Evolutionary conservation across 2,888 invertebrate genomes (phyloP), one percentile per base, ranked within the genome.

Genomic region (Neuroscelio doddi): DNA sequence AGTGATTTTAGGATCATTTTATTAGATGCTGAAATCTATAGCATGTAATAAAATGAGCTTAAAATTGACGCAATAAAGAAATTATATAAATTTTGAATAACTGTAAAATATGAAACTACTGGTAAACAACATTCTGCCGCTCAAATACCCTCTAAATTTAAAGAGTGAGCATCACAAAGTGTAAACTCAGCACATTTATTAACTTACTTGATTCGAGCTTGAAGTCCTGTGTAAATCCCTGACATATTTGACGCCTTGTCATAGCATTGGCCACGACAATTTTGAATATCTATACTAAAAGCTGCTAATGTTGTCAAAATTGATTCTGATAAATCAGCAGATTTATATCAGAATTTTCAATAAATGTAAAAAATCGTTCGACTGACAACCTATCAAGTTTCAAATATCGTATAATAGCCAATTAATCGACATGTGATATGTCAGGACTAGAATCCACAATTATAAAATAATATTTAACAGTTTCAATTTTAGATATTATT

Each of bases 371-470:
- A 63, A 75, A 75, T 66, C 68, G 61, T 73, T 75, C 72, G 12
- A 55, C 62, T 61, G 74, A 72, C 15, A 49, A 50, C 53, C 64
- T 69, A 74, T 68, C 32, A 74, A 65, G 68, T 62, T 64, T 26
- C 64, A 45, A 30, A 69, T 17, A 10, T n/a, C n/a, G n/a, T n/a
- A 65, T 26, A 15, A 70, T 32, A 38, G 73, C 72, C 27, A 75
- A 59, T 58, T 76, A 72, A 59, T 73, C 73, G 45, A 71, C 66
- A 30, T 72, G 70, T 32, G 65, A 46, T 63, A 68, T 65, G 41
- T 67, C 69, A 15, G 70, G 71, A 29, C 71, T 73, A 42, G 73
- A 74, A 57, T 75, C 73, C 17, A 74, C 68, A 59, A 70, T 69
- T 12, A 72, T 55, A 15, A 69, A 72, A 68, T 67, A 71, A 56